A percentile compares a stretch with the other conserved stretches of the same genome.
Evolutionary conservation across 1,140 invertebrate genomes (phyloP).

Genomic region (Bombus pyrosoma): DNA sequence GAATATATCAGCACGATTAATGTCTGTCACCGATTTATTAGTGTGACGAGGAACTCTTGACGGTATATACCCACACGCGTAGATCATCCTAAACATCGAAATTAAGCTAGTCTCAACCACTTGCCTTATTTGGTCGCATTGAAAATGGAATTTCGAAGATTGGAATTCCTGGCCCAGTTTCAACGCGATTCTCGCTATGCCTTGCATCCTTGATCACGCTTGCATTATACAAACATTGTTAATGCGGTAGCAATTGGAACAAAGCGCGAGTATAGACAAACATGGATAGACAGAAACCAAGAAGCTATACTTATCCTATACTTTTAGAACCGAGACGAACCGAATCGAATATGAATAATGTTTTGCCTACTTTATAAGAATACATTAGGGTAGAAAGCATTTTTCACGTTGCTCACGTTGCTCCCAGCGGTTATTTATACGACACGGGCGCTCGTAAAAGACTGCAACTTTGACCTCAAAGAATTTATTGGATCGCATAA

Average conservation of each 20-base stretch:
- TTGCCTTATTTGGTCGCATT: background rate
- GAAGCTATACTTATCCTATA: background rate
- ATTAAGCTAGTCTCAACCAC: conserved; percentile 28
- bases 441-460: background rate
- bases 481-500: conserved; percentile 42
- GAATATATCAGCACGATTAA: background rate
- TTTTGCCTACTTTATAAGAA: background rate
- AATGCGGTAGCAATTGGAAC: no score
- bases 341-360: conserved; percentile 29
- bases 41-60: background rate
- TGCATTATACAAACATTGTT: background rate
- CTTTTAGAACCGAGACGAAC: background rate
- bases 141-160: conserved; percentile 33
- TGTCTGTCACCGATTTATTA: conserved; percentile 24
- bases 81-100: conserved; percentile 31
- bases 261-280: background rate
- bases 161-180: background rate
- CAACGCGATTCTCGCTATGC: background rate
- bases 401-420: background rate
- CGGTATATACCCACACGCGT: background rate
- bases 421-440: background rate
- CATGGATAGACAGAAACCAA: no score
- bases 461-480: conserved; percentile 36
- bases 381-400: background rate
- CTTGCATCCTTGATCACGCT: background rate